These are phyloP conservation scores for Gallinago stenura DNA, from an alignment of 2,797 vertebrate genomes.

Conservation along the genomic window DNA sequence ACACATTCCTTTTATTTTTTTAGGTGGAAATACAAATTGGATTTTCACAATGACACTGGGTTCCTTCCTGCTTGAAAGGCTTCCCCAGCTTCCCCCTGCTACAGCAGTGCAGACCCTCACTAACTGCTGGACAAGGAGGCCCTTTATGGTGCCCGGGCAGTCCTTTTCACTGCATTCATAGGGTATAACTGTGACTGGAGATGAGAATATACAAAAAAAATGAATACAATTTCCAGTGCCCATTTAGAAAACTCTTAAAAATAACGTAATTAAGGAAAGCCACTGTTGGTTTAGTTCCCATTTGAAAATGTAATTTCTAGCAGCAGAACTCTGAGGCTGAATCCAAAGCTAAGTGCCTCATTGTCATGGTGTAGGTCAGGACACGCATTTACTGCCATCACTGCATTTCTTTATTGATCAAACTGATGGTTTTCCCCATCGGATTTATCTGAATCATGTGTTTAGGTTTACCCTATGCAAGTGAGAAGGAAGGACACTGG, in stretches of 20 bases:
- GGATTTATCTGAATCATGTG: neutral
- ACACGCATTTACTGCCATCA: neutral
- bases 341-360: neutral
- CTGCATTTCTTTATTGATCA: neutral
- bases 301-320: slow-evolving; percentile 14
- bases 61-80: neutral
- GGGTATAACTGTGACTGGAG: neutral
- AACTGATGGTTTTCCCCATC: neutral
- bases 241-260: neutral
- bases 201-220: neutral
- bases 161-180: neutral
- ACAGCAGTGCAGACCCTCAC: neutral
- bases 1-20: neutral
- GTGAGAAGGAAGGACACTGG: neutral
- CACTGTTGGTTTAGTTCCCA: neutral
- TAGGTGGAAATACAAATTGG: neutral
- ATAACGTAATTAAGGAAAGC: neutral
- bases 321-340: neutral
- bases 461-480: neutral
- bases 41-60: neutral
- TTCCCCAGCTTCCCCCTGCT: neutral
- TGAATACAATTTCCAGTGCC: neutral
- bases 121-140: neutral
- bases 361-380: neutral
- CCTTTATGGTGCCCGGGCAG: neutral